Percentiles rank a stretch among this genome's conserved stretches.
Conservation (phyloP, 2,888 invertebrate genomes). For the Calliopum simillimum region DNA sequence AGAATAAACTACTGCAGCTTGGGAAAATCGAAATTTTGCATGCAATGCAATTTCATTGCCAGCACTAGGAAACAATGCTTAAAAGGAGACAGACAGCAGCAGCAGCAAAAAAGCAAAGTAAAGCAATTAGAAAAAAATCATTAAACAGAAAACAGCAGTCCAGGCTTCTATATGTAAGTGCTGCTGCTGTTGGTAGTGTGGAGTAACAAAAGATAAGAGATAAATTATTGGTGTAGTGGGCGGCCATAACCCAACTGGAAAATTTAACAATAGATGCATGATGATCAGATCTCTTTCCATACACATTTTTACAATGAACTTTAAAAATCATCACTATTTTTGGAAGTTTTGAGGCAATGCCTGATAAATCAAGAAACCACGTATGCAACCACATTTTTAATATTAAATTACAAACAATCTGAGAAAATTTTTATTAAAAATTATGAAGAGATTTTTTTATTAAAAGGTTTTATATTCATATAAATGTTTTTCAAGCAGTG, state of each 20-base stretch:
- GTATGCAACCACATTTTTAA: background rate
- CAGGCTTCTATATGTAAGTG: background rate
- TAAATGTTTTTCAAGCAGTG: background rate
- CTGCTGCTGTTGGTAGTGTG: too few relatives aligned
- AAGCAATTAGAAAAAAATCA: conserved; percentile 1
- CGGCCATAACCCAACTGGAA: too few relatives aligned
- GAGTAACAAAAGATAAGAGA: too few relatives aligned
- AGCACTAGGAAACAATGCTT: background rate
- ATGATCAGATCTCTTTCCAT: too few relatives aligned
- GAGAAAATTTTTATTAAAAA: background rate
- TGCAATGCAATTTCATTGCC: conserved; percentile 23
- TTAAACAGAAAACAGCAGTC: conserved; percentile 6
- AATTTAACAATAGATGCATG: too few relatives aligned
- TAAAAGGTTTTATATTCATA: conserved; percentile 17
- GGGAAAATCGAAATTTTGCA: conserved; percentile 31
- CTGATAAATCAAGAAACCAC: too few relatives aligned
- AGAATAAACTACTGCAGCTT: conserved; percentile 17
- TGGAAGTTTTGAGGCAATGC: too few relatives aligned
- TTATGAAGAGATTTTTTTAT: background rate
- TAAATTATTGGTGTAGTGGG: too few relatives aligned
- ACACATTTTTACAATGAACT: background rate
- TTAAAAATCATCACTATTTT: too few relatives aligned
- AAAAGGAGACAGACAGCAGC: conserved; percentile 6
- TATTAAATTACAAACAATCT: background rate
- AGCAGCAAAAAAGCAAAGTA: background rate